Evolutionary conservation across 2,888 invertebrate genomes (phyloP), one percentile per base, ranked within the genome.

Genomic region (Tinea trinotella): DNA sequence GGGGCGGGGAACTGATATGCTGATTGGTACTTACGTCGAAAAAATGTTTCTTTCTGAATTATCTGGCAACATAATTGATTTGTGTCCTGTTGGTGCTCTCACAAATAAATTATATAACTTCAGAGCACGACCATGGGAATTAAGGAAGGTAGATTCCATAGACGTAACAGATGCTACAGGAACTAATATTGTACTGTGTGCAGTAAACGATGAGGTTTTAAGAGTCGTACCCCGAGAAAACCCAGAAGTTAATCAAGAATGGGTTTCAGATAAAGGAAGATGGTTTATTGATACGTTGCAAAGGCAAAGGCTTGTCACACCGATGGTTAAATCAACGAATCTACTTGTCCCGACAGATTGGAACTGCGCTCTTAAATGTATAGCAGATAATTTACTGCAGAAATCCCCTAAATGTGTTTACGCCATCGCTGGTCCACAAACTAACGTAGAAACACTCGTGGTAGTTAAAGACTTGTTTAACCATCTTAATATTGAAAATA

Each of bases 21-120:
- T 98, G 76, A 92, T 99, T 54, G 99, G 99, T 24, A 99, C 99
- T 0, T 99, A 99, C 66, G 97, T 99, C 0, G 97, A 99, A 67
- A 99, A 99, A 81, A 90, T 98, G 86, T 96, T 99, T 74, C 88
- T 97, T 50, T 97, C 98, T 0, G 99, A 99, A 78, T 78, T 99
- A 15, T 99, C 98, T 9, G 99, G 99, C 22, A 99, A 99, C 71
- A 92, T 99, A 49, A 98, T 99, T 61, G 99, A 99, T 81, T 87
- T 99, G 60, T 99, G 99, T 71, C 99, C 99, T 5, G 99, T 99
- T 3, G 99, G 99, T 54, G 99, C 99, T 0, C 86, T 99, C 20
- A 99, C 99, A 4, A 95, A 95, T 60, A 98, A 98, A 69, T 99
- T 99, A 0, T 99, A 98, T 70, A 90, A 94, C 70, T 98, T 97